Conservation (phyloP, 2,113 vertebrate species). For the Serilophus lunatus region DNA sequence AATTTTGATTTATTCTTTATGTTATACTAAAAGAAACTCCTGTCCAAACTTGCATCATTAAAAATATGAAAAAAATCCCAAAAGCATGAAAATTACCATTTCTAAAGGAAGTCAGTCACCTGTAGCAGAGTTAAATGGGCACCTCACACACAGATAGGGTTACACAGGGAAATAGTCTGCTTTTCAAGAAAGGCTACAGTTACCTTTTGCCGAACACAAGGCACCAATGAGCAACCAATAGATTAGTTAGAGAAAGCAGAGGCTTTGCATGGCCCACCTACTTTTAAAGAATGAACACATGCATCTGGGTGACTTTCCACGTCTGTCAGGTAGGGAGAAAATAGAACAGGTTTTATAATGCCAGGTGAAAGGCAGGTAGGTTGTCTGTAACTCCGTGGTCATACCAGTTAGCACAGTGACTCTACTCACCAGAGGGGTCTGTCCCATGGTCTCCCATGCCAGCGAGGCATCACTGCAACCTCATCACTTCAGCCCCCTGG, state of each 20-base stretch:
- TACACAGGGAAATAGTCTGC: background rate
- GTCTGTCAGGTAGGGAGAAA: background rate
- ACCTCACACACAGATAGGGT: fast-evolving
- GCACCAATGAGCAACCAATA: background rate
- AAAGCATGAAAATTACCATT: background rate
- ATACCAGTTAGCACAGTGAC: fast-evolving
- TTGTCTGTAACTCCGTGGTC: background rate
- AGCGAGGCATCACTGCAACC: background rate
- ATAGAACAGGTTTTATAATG: background rate
- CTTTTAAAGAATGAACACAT: background rate
- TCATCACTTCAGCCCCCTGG: background rate
- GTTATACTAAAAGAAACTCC: background rate
- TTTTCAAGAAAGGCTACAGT: background rate
- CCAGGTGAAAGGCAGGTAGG: background rate
- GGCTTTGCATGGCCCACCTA: background rate
- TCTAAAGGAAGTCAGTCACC: background rate
- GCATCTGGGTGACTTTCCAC: fast-evolving
- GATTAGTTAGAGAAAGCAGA: background rate
- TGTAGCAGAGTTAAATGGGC: background rate
- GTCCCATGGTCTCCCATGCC: background rate
- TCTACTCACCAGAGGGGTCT: background rate
- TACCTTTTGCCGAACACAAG: background rate
- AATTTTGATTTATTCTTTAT: background rate
- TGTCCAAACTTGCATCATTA: background rate
- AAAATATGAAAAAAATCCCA: background rate